These are phyloP conservation scores for Eupithecia subumbrata DNA, from an alignment of 2,888 invertebrate genomes.

Conservation along the genomic window DNA sequence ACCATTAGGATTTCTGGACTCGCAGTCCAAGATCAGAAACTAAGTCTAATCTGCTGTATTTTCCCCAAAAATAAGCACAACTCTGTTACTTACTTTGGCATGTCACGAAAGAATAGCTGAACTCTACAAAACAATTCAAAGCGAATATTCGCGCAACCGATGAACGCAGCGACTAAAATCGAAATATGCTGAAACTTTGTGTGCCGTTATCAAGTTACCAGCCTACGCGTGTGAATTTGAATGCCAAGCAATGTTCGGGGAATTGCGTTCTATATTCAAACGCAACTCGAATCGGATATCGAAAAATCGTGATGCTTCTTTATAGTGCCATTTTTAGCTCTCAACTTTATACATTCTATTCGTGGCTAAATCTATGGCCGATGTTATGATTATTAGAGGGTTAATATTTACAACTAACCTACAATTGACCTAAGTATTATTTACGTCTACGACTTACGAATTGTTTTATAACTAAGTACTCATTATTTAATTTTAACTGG, in stretches of 20 bases:
- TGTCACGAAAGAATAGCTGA: not conserved
- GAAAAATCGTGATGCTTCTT: conserved; percentile 12
- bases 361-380: not conserved
- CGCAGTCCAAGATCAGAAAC: not conserved
- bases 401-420: not conserved
- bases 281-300: conserved; percentile 11
- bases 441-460: too few species aligned
- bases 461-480: too few species aligned
- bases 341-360: conserved; percentile 1
- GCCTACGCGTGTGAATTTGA: conserved; percentile 28
- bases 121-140: conserved; percentile 5
- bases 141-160: conserved; percentile 3
- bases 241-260: conserved; percentile 19
- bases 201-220: conserved; percentile 29
- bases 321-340: not conserved
- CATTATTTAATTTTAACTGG: too few species aligned
- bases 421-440: too few species aligned
- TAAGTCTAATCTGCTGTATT: not conserved
- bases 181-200: conserved; percentile 25
- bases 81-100: not conserved
- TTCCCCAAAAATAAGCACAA: not conserved
- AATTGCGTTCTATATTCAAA: conserved; percentile 23
- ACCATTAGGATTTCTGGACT: not conserved
- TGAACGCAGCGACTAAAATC: conserved; percentile 10
- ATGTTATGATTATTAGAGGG: not conserved